A percentile compares a stretch with the other conserved stretches of the same genome.
Evolutionary conservation across 2,113 vertebrate species (phyloP).

Genomic region (Nicator chloris): DNA sequence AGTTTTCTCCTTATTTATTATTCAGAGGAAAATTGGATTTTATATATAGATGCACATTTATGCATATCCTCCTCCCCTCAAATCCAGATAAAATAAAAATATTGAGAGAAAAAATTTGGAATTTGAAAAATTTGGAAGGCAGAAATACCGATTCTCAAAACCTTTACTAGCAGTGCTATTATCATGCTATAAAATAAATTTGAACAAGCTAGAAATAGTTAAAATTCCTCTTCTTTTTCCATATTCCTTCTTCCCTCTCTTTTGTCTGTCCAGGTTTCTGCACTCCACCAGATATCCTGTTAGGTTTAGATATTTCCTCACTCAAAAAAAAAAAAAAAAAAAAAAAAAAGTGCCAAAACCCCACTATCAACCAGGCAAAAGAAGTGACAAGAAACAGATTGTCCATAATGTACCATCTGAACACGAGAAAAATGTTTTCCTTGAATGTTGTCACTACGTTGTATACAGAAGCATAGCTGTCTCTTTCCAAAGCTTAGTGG

Average conservation of each 20-base stretch:
- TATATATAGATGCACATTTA: not conserved
- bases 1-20: not conserved
- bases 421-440: not conserved
- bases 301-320: not conserved
- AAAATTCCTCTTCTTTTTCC: not conserved
- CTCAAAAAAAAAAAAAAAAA: not conserved
- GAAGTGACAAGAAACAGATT: constrained; percentile 4
- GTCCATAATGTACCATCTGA: not conserved
- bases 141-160: not conserved
- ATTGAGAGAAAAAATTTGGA: not conserved
- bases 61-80: not conserved
- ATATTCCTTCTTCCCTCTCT: not conserved
- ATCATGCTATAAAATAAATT: not conserved
- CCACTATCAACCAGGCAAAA: not conserved
- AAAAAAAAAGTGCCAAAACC: not conserved
- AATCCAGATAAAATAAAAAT: not conserved
- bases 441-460: not conserved
- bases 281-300: not conserved
- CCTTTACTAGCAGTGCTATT: not conserved
- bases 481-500: constrained; percentile 1
- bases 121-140: not conserved
- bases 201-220: not conserved
- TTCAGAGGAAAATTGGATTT: not conserved
- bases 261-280: not conserved
- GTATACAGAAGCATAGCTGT: not conserved